These are phyloP conservation scores for Pristionchus exspectatus DNA, from an alignment of 2,888 invertebrate species.

Conservation along the genomic window DNA sequence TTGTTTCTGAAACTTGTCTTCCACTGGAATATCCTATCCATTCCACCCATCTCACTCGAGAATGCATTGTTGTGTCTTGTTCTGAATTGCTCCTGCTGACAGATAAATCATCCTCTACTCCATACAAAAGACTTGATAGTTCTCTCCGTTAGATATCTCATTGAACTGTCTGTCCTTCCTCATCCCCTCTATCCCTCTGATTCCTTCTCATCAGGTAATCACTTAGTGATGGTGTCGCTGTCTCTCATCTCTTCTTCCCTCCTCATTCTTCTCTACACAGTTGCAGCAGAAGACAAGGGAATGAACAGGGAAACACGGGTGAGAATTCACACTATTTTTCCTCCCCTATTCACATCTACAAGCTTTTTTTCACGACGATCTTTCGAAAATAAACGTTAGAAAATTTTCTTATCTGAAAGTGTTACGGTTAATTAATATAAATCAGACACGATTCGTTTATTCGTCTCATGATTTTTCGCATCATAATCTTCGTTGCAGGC, in stretches of 20 bases:
- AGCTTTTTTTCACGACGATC: too few species aligned
- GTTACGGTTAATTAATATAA: not conserved
- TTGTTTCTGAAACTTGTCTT: not conserved
- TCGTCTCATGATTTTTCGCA: not conserved
- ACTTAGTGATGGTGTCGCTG: slow-evolving; percentile 42
- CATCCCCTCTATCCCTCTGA: not conserved
- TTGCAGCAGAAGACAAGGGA: not conserved
- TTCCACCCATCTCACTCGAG: not conserved
- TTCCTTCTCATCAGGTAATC: slow-evolving; percentile 20
- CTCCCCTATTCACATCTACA: not conserved
- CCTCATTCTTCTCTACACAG: slow-evolving; percentile 33
- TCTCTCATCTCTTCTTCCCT: slow-evolving; percentile 19
- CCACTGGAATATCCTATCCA: not conserved
- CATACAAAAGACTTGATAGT: not conserved
- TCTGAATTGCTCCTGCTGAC: slow-evolving; percentile 4
- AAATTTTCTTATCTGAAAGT: too few species aligned
- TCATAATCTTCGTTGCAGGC: slow-evolving; percentile 60
- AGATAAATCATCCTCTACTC: slow-evolving; percentile 32
- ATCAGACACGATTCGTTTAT: not conserved
- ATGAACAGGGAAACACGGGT: slow-evolving; percentile 44
- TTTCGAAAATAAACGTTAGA: too few species aligned
- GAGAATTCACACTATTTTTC: not conserved
- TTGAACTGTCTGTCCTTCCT: not conserved
- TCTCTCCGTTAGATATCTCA: not conserved
- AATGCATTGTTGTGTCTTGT: slow-evolving; percentile 23